phyloP scores from a whole-genome alignment of 2,113 vertebrate genomes.

The Tenebrosternarchus preto region DNA sequence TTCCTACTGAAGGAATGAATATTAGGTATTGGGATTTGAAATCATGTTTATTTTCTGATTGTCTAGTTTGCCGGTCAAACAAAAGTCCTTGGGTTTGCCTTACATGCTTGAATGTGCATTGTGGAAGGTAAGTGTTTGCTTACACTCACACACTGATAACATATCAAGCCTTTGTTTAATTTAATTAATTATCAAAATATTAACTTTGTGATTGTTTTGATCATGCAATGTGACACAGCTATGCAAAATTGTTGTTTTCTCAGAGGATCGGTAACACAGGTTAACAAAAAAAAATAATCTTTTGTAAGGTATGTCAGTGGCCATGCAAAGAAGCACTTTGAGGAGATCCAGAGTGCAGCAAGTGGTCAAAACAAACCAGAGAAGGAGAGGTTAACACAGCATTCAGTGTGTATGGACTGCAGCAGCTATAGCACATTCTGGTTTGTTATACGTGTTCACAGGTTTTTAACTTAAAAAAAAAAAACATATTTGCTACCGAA shows the following conservation, averaged over 20 bases:
- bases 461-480: not conserved
- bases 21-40: not conserved
- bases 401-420: constrained; percentile 97
- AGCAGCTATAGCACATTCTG: constrained; percentile 96
- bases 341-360: constrained; percentile 82
- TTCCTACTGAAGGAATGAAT: no score
- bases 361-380: constrained; percentile 84
- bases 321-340: constrained; percentile 98
- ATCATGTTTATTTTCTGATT: constrained; percentile 47
- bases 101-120: constrained; percentile 93
- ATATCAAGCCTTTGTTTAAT: not conserved
- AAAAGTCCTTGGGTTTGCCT: constrained; percentile 99
- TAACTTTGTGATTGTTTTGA: no score
- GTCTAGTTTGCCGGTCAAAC: constrained; percentile 93
- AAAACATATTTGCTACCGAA: not conserved
- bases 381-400: constrained; percentile 81
- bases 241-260: not conserved
- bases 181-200: not conserved
- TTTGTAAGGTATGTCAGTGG: constrained; percentile 90
- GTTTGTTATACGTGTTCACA: constrained; percentile 71
- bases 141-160: not conserved
- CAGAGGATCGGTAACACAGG: no score
- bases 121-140: constrained; percentile 84
- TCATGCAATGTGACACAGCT: not conserved
- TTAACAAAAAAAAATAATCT: not conserved